Conservation (phyloP, 2,113 vertebrate genomes). For the Donacobius atricapilla region DNA sequence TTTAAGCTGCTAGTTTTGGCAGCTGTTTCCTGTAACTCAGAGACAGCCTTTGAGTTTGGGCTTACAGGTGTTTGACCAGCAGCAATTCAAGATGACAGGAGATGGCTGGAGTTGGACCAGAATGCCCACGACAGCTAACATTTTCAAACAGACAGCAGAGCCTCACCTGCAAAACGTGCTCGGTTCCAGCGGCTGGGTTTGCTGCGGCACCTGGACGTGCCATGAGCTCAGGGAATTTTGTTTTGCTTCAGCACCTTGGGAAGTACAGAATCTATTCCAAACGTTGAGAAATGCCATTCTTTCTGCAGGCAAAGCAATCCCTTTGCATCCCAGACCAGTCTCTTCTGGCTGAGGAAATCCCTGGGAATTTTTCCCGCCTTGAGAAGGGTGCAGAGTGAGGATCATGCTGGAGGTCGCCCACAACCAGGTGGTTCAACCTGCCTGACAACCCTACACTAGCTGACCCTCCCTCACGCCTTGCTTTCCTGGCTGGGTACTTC, state of each 20-base stretch:
- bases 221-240: background rate
- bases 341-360: background rate
- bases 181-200: background rate
- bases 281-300: background rate
- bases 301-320: background rate
- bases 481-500: background rate
- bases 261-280: background rate
- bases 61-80: background rate
- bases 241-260: background rate
- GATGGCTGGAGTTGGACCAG: background rate
- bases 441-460: rapidly evolving
- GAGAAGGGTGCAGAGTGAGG: background rate
- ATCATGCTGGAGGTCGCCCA: background rate
- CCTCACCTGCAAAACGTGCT: background rate
- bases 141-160: background rate
- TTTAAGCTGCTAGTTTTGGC: background rate
- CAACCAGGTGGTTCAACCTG: background rate
- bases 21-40: background rate
- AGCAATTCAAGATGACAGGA: background rate
- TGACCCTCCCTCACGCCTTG: background rate
- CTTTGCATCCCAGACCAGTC: background rate
- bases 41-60: background rate
- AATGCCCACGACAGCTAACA: background rate
- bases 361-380: background rate
- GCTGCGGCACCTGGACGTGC: background rate